Base-by-base conservation (phyloP, 2,888 invertebrate species). In the Diadromus collaris region DNA sequence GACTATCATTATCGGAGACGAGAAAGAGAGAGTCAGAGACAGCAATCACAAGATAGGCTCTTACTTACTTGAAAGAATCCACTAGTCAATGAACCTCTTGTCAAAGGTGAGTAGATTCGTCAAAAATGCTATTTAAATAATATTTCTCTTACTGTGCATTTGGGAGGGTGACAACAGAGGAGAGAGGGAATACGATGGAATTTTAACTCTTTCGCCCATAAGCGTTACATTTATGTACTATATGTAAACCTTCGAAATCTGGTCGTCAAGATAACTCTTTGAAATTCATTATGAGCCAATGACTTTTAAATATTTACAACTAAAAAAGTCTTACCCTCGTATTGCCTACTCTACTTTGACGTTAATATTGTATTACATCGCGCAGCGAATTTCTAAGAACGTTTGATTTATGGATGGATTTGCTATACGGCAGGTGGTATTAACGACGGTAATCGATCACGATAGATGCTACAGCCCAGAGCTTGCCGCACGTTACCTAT, bases 21-120 rank as follows among this genome's bases (percentile, higher is more conserved):
- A 72, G 88, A 89, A 88, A 29, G 27, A 38, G 34, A 65, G 58
- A 67, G 63, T 63, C 83, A 89, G 88, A 86, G 79, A 88, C 90
- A 85, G 83, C 90, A 86, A 87, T 88, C 86, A 87, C 90, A 88
- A 90, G 90, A 88, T 84, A 88, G 89, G 88, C 86, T 85, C 86
- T 90, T 88, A 88, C 90, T 89, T 89, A 89, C 88, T 90, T 89
- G 89, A 79, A 79, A 79, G 76, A 90, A 89, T 87, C 88, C 88
- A 85, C 89, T 89, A 89, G 84, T 84, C 89, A 89, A 88, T 89
- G 88, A 88, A 86, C 87, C 86, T 84, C 86, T 85, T 84, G 81
- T 83, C 83, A 79, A 85, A 91, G 91, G 91, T 91, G 90, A 91
- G 91, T 91, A 91, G 89, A 88, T 80, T 87, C 86, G 86, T 88